Base-by-base conservation (phyloP, 2,797 vertebrate genomes). In the Rhyacichthys aspro region DNA sequence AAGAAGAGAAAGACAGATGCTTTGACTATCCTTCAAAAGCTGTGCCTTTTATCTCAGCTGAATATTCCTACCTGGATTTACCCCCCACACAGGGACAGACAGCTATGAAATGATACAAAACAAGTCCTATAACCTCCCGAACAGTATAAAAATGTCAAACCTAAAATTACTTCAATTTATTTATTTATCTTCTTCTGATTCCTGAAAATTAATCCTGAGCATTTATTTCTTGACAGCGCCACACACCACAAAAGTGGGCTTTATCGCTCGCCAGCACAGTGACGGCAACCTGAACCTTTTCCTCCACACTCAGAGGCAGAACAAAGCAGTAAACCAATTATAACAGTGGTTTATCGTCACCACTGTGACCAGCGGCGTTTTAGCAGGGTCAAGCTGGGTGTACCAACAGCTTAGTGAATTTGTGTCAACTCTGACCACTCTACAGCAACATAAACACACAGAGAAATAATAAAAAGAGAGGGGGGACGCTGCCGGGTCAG, bases 301-400 rank as follows among this genome's bases (percentile, higher is more conserved):
- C 63, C 70, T 56, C 46, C 43, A 17, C 81, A 39, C 69, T 18
- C 59, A 79, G 77, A 72, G 76, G 77, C 81, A 74, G 72, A 83
- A 88, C 84, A 86, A 85, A 75, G 82, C 81, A 50, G 79, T 84
- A 86, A 90, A 89, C 85, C 91, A 90, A 91, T 92, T 90, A 91
- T 81, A 83, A 79, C 63, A 33, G 42, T 10, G 84, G 78, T 86
- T 90, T 88, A 90, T 85, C 75, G 74, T 81, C 73, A 66, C 75
- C 61, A 45, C 70, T 7, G 81, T 71, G 78, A 88, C 89, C 80
- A 18, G 52, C 63, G 43, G 85, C 72, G 36, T 78, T 85, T 83
- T 49, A 81, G 70, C 77, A 18, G 78, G 90, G 89, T 91, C 90
- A 84, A 63, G 18, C 45, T 14, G 57, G 63, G 79, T 87, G 70